Base-by-base conservation (phyloP, 37 sponge, comb jelly and placozoan genomes). In the Cliona cf. orientalis region DNA sequence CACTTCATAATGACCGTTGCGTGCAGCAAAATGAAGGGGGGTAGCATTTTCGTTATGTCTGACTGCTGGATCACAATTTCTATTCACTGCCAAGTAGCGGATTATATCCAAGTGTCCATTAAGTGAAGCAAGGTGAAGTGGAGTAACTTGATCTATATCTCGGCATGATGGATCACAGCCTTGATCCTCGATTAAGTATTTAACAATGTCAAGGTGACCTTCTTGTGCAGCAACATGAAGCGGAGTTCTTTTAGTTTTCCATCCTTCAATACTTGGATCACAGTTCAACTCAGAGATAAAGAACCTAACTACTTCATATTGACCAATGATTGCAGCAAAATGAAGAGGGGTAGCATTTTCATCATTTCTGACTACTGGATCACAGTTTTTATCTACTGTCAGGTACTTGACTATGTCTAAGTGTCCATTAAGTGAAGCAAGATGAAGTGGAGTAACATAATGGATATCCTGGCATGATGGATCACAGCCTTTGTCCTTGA, bases 11-110 rank as follows among this genome's bases (percentile, higher is more conserved):
- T 84, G 67, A 25, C 84, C 84, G 36, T 66, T 53, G 22, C 34
- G 25, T 36, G 84, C 84, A 49, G 84, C 84, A 43, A 36, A 3
- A 45, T 84, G 76, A 5, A 84, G 45, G 2, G 84, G 56, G 53
- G 66, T 66, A 12, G 37, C 17, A n/a, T 76, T 76, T 35, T 22
- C 25, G 19, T 32, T 66, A 32, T 74, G 45, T 0, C 39, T 44
- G 22, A 32, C 1, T 17, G 26, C 12, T 26, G 62, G 33, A 4
- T 72, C 64, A 42, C 73, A 72, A 23, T 34, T 11, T 25, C n/a
- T 42, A 11, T 73, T 33, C 23, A 40, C 63, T 4, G 62, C 49
- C 33, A 72, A 45, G 12, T 45, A 72, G 44, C 61, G 58, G 7
- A 72, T 63, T 28, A 61, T 37, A 32, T 82, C 74, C 0, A 81